Evolutionary conservation across 2,797 vertebrate species (phyloP).

Genomic region (Euphonia xanthogaster): DNA sequence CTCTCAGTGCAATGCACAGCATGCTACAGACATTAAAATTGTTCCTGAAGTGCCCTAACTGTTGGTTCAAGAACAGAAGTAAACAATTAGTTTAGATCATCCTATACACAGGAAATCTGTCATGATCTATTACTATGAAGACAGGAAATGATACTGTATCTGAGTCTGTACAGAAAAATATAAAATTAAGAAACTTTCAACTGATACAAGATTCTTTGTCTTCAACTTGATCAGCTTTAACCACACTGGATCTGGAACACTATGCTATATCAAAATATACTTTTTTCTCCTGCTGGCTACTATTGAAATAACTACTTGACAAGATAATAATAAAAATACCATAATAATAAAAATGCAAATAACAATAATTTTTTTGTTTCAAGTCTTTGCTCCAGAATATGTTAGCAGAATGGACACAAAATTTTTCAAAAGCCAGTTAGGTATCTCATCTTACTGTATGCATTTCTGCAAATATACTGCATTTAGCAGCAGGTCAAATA

Average conservation of each 20-base stretch:
- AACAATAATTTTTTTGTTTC: background rate
- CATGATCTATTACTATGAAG: background rate
- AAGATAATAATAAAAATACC: too few species aligned
- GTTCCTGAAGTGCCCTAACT: background rate
- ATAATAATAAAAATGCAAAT: background rate
- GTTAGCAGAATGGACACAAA: background rate
- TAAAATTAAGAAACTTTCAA: background rate
- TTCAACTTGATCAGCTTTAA: background rate
- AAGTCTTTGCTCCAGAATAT: background rate
- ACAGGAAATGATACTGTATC: background rate
- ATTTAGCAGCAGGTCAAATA: background rate
- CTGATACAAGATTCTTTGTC: background rate
- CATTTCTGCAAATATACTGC: background rate
- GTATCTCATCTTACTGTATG: background rate
- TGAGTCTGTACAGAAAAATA: background rate
- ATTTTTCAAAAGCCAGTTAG: background rate
- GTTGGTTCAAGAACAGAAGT: background rate
- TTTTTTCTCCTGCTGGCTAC: background rate
- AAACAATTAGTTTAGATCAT: background rate
- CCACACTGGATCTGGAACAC: background rate
- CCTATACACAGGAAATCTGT: background rate
- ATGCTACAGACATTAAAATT: background rate
- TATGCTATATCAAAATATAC: background rate
- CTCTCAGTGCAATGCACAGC: background rate
- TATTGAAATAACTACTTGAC: background rate